phyloP scores from a whole-genome alignment of 2,113 vertebrate genomes.

The Panthera leo region DNA sequence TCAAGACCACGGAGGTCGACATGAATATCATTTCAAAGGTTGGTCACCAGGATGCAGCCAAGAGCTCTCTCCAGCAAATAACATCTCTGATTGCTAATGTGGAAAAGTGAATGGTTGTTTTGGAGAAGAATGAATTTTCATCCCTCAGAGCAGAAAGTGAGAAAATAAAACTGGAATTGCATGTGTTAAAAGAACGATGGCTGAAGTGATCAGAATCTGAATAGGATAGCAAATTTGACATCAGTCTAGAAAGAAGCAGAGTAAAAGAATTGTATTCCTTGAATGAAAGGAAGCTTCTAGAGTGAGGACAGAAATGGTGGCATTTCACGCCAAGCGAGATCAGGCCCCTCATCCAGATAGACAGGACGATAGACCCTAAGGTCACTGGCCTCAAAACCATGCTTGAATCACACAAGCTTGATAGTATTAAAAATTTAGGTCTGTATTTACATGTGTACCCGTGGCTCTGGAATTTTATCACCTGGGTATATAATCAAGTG shows the following conservation, averaged over 20 bases:
- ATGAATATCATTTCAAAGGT: constrained; percentile 90
- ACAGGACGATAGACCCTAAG: not conserved
- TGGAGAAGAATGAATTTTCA: constrained; percentile 96
- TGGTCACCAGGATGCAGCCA: constrained; percentile 94
- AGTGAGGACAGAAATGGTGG: not conserved
- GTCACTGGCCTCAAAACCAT: not conserved
- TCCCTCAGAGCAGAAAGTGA: constrained; percentile 92
- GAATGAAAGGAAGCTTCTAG: not conserved
- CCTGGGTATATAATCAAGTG: not conserved
- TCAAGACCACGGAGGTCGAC: constrained; percentile 89
- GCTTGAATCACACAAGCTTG: not conserved
- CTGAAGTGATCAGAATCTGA: not conserved
- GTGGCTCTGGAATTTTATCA: not conserved
- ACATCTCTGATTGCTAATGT: constrained; percentile 92
- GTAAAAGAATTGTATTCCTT: not conserved
- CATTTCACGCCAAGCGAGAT: too few relatives aligned
- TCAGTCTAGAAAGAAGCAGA: not conserved
- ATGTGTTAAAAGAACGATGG: not conserved
- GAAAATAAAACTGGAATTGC: constrained; percentile 35
- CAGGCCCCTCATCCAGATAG: not conserved
- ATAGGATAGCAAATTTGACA: not conserved
- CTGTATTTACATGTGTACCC: not conserved
- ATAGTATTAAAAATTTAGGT: not conserved
- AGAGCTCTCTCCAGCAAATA: constrained; percentile 92
- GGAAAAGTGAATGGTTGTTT: constrained; percentile 96